Conservation (phyloP, 1,140 invertebrate species). For the Macrotrachela quadricornifera region DNA sequence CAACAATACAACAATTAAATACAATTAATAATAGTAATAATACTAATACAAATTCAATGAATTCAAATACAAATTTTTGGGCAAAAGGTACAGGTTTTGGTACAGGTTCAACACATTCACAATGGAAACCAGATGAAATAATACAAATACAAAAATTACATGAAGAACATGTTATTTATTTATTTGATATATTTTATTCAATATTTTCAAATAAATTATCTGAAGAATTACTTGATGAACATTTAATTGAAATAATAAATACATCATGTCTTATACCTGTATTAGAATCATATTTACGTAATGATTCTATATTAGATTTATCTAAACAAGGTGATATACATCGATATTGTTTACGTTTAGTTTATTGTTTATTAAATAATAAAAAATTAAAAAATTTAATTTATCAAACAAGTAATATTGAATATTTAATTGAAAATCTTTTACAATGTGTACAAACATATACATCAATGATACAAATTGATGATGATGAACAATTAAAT, state of each 20-base stretch:
- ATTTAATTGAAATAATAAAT: conserved; percentile 49
- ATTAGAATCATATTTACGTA: conserved; percentile 67
- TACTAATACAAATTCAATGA: not conserved
- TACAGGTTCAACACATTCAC: conserved; percentile 74
- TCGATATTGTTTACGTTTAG: too few relatives aligned
- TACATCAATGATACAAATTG: too few relatives aligned
- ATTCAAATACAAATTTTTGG: conserved; percentile 47
- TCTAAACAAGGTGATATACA: conserved; percentile 42
- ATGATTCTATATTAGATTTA: conserved; percentile 85
- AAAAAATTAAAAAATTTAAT: too few relatives aligned
- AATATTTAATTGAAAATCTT: too few relatives aligned
- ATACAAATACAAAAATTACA: conserved; percentile 63
- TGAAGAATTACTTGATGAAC: not conserved
- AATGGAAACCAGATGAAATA: conserved; percentile 82
- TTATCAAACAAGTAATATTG: too few relatives aligned
- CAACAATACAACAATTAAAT: not conserved
- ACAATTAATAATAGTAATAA: not conserved
- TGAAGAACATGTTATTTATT: conserved; percentile 70
- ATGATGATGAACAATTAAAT: too few relatives aligned
- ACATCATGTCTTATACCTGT: conserved; percentile 63
- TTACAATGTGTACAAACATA: too few relatives aligned
- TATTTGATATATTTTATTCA: conserved; percentile 37
- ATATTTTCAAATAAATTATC: not conserved
- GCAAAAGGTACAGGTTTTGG: conserved; percentile 79
- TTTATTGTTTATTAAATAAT: too few relatives aligned